Evolutionary conservation across 2,113 vertebrate species (phyloP), one percentile per base, ranked within the genome.

Genomic region (Pan paniscus): DNA sequence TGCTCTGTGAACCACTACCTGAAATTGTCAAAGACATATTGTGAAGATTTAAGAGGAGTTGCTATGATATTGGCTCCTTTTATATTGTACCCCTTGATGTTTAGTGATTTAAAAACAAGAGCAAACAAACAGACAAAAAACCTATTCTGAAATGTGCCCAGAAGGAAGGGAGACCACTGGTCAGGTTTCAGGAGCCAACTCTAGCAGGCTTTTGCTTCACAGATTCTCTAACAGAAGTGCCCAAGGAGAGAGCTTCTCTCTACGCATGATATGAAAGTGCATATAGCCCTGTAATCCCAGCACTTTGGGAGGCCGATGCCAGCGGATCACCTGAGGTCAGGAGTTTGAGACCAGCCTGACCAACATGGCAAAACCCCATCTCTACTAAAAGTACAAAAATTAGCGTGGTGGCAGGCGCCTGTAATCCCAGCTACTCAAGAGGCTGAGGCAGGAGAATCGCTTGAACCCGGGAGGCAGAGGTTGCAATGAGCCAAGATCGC

Each of bases 11-110:
- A 55, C 80, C 18, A n/a, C 50, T 50, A 80, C 38, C 30, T 89
- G 18, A 93, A 96, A 88, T 93, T 55, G 48, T 30, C 48, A 43
- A 32, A 97, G 40, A 72, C 30, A 25, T 94, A 9, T 48, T 89
- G 1, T 46, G 43, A 89, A 61, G n/a, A 96, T 86, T 82, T 92
- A 90, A 79, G 43, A 89, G 20, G 22, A 5, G 2, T 85, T 89
- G 6, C 72, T 94, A 4, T 97, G 52, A 79, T 80, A 35, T 25
- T 92, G 40, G 25, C 79, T 80, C 12, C 13, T 92, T 92, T 90
- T 73, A 48, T 73, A 76, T 43, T 38, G 9, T 75, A 64, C 6
- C 17, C 18, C 38, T 80, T 57, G 35, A 70, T 79, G 8, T 55
- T 83, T 84, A 79, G 16, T 93, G n/a, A 92, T 79, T 73, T 76